Base-by-base conservation (phyloP, 2,888 invertebrate species). In the Eremobia ochroleuca region DNA sequence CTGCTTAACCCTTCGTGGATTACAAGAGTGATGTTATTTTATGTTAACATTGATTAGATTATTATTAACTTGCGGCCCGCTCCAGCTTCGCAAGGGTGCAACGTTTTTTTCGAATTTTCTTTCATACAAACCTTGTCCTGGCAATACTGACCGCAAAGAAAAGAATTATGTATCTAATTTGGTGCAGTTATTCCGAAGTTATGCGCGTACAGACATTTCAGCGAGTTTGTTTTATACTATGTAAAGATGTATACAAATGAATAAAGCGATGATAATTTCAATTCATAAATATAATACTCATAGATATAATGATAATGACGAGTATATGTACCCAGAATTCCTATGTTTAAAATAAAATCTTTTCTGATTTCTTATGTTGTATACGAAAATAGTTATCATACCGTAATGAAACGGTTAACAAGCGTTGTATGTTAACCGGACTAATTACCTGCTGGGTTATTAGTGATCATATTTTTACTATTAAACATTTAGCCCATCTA, bases 251-350 rank as follows among this genome's bases (percentile, higher is more conserved):
- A 15, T 43, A n/a, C 18, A 25, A 37, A 46, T 37, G 28, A 76
- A 61, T 76, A 61, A 61, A n/a, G n/a, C 21, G 15, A 49, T 40
- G 15, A 61, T 52, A 73, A 40, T 43, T n/a, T n/a, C n/a, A n/a
- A n/a, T n/a, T n/a, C n/a, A n/a, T n/a, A n/a, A n/a, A n/a, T n/a
- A n/a, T n/a, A n/a, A n/a, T n/a, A n/a, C n/a, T n/a, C n/a, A n/a
- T 21, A 43, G 13, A 68, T 15, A 37, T 25, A 46, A 31, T 25
- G 31, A 8, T 15, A 31, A 66, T 21, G 25, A 25, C 52, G 25
- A 52, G 28, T 31, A 8, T 13, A 6, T 55, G 5, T 49, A 43
- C 21, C 13, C 6, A 28, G 21, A 46, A 15, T 66, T 31, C 21
- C 21, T 8, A 43, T 21, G 28, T 1, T 11, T 21, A 43, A 66